A percentile compares a stretch with the other conserved stretches of the same genome.
Conservation (phyloP, 2,797 vertebrate genomes). For the Trichosurus vulpecula region DNA sequence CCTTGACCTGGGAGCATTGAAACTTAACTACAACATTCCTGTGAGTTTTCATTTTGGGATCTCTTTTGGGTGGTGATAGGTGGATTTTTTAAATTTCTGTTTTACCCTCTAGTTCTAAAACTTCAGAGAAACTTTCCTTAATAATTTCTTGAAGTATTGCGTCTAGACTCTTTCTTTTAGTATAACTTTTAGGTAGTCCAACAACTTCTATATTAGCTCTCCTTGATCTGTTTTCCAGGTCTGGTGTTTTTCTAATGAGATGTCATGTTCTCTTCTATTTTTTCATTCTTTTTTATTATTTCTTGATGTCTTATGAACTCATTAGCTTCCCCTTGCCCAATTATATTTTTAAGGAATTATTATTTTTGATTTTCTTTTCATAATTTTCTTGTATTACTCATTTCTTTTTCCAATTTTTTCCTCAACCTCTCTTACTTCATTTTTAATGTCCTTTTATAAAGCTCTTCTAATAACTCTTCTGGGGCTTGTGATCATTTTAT, state of each 20-base stretch:
- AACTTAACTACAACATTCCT: not conserved
- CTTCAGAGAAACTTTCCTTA: not conserved
- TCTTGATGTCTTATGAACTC: not conserved
- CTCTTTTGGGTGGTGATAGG: not conserved
- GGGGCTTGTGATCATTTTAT: not conserved
- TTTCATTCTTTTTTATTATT: not conserved
- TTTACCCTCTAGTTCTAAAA: not conserved
- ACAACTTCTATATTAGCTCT: too few species aligned
- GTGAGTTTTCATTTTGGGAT: not conserved
- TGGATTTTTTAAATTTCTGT: not conserved
- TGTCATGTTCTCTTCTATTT: not conserved
- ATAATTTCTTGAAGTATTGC: not conserved
- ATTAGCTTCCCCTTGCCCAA: not conserved
- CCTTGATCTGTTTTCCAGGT: too few species aligned
- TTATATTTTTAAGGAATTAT: not conserved
- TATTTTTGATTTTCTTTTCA: not conserved
- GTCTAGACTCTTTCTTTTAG: not conserved
- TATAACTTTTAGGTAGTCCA: not conserved
- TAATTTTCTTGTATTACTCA: not conserved
- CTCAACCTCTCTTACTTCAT: not conserved
- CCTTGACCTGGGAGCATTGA: not conserved
- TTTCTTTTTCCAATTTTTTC: not conserved
- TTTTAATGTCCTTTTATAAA: not conserved
- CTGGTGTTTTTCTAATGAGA: not conserved
- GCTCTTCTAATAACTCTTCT: not conserved